A percentile compares a stretch with the other conserved stretches of the same genome.
Evolutionary conservation across 2,797 vertebrate genomes (phyloP).

Genomic region (Darevskia mixta): DNA sequence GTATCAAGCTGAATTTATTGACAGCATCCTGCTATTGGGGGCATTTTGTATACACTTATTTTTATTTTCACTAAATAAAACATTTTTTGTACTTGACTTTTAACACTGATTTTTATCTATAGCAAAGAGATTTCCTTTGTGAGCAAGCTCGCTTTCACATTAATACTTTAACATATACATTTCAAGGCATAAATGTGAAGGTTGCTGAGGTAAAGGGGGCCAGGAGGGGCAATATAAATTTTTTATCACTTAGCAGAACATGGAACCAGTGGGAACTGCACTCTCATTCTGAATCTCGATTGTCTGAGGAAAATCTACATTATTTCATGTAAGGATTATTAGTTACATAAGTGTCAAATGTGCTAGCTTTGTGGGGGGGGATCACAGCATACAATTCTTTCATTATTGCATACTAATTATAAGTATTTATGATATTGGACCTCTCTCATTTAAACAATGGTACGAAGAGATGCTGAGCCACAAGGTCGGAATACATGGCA

Average conservation of each 20-base stretch:
- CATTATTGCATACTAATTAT: not conserved
- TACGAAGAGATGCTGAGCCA: not conserved
- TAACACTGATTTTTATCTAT: not conserved
- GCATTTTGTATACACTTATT: no score
- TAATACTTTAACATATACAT: not conserved
- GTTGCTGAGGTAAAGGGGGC: not conserved
- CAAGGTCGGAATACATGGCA: not conserved
- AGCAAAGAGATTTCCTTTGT: not conserved
- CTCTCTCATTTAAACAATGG: not conserved
- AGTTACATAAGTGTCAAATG: not conserved
- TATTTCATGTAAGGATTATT: no score
- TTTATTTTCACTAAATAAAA: no score
- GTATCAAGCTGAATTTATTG: no score
- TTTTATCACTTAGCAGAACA: not conserved
- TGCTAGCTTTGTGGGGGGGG: not conserved
- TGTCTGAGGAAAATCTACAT: not conserved
- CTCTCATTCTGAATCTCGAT: not conserved
- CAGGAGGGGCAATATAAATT: not conserved
- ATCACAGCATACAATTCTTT: not conserved
- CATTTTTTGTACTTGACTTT: not conserved
- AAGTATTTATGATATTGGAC: not conserved
- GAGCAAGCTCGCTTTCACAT: not conserved
- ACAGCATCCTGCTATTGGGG: no score
- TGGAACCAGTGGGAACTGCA: not conserved
- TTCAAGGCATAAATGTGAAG: not conserved